phyloP scores from a whole-genome alignment of 23 tunicate genomes.

The Ascidia mentula region DNA sequence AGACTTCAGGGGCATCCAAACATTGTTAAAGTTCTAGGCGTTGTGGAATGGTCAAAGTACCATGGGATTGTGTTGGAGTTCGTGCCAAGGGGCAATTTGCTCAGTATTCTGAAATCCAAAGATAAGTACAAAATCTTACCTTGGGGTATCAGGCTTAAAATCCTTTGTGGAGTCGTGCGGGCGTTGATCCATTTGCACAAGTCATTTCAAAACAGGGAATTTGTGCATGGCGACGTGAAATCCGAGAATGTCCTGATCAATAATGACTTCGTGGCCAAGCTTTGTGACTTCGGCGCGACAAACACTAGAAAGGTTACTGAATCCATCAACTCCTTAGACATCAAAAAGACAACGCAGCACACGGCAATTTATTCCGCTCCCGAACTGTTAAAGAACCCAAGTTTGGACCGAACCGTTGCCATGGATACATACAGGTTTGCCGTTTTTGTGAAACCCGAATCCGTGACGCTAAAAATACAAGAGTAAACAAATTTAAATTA shows the following conservation, averaged over 20 bases:
- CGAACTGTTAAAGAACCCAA: not conserved
- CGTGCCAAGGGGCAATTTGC: not conserved
- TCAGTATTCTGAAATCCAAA: not conserved
- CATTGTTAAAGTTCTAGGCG: not conserved
- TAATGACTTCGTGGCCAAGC: not conserved
- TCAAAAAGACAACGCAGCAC: not conserved
- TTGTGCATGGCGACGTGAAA: not conserved
- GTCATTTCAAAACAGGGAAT: not conserved
- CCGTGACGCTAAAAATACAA: too few relatives aligned
- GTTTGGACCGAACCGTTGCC: not conserved
- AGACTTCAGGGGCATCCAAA: not conserved
- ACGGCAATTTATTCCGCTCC: not conserved
- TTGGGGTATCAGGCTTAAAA: not conserved
- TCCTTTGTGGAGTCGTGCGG: not conserved
- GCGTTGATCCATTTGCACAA: not conserved
- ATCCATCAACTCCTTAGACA: not conserved
- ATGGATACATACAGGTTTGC: constrained; percentile 4
- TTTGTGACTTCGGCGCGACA: not conserved
- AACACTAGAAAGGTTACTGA: not conserved
- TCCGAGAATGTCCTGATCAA: not conserved
- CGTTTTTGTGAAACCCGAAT: too few relatives aligned
- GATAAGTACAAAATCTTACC: not conserved
- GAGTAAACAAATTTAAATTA: too few relatives aligned
- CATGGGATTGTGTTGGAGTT: not conserved
- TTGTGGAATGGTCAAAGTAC: not conserved